A percentile compares a stretch with the other conserved stretches of the same genome.
Conservation (phyloP, 2,888 invertebrate species). For the Drosophila atripex region DNA sequence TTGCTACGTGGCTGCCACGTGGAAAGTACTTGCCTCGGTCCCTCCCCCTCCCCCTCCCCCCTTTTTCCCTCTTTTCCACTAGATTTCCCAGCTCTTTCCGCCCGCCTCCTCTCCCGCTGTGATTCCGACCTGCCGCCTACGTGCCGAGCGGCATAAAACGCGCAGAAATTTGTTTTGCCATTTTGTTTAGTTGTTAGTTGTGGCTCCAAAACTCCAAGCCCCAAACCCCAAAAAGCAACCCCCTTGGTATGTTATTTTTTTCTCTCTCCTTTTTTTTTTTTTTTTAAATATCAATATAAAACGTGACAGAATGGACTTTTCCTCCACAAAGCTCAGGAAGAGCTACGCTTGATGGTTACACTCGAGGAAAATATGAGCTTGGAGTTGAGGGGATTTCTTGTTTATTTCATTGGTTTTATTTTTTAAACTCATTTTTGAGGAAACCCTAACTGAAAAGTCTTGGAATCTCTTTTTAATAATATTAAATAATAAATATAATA, state of each 20-base stretch:
- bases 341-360: constrained; percentile 3
- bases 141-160: constrained; percentile 52
- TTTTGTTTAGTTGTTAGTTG: constrained; percentile 68
- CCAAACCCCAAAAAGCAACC: neutral
- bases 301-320: constrained; percentile 64
- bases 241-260: constrained; percentile 7
- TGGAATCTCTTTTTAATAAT: too few relatives aligned
- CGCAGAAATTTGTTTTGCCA: constrained; percentile 71
- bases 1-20: constrained; percentile 64
- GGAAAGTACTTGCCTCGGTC: constrained; percentile 8
- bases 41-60: neutral
- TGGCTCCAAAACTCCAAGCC: constrained; percentile 4
- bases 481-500: too few relatives aligned
- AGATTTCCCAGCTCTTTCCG: neutral
- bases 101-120: neutral
- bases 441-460: too few relatives aligned
- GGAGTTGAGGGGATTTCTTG: neutral
- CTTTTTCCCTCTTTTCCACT: too few relatives aligned
- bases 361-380: neutral
- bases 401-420: neutral
- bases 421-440: neutral
- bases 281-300: constrained; percentile 74
- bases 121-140: constrained; percentile 8
- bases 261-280: constrained; percentile 50
- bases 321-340: constrained; percentile 36